Percentiles rank a stretch among this genome's conserved stretches.
Conservation (phyloP, 2,888 invertebrate genomes). For the Drosophila aldrichi region DNA sequence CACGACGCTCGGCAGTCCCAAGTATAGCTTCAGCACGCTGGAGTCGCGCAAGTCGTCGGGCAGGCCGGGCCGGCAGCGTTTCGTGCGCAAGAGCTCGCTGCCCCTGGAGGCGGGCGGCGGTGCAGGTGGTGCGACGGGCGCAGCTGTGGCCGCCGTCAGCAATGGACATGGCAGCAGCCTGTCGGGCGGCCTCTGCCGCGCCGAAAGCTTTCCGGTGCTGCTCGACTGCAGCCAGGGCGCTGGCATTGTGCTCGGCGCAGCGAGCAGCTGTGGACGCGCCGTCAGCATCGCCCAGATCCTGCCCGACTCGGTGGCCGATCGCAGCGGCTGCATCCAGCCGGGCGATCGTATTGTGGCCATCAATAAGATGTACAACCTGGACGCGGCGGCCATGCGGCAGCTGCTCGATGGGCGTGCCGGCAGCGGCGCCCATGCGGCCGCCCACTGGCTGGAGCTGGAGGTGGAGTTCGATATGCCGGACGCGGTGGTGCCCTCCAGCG, state of each 20-base stretch:
- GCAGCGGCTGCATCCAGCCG: constrained; percentile 90
- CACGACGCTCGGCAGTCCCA: constrained; percentile 85
- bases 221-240: constrained; percentile 85
- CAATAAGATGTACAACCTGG: constrained; percentile 91
- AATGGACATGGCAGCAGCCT: constrained; percentile 75
- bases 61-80: constrained; percentile 83
- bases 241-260: constrained; percentile 82
- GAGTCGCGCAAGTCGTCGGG: constrained; percentile 86
- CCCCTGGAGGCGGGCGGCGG: constrained; percentile 81
- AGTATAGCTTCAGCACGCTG: constrained; percentile 87
- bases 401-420: constrained; percentile 79
- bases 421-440: constrained; percentile 72
- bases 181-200: constrained; percentile 80
- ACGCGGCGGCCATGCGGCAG: constrained; percentile 87
- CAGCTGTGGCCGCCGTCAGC: constrained; percentile 9
- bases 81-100: constrained; percentile 86
- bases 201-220: constrained; percentile 85
- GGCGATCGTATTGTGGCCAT: constrained; percentile 94
- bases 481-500: constrained; percentile 95
- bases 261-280: constrained; percentile 82
- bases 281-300: constrained; percentile 83
- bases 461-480: constrained; percentile 97
- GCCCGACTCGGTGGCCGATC: constrained; percentile 85
- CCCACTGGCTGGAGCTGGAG: constrained; percentile 90
- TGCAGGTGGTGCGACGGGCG: constrained; percentile 32